Evolutionary conservation across 2,888 invertebrate species (phyloP), one percentile per base, ranked within the genome.

Genomic region (Drosophila paucipuncta): DNA sequence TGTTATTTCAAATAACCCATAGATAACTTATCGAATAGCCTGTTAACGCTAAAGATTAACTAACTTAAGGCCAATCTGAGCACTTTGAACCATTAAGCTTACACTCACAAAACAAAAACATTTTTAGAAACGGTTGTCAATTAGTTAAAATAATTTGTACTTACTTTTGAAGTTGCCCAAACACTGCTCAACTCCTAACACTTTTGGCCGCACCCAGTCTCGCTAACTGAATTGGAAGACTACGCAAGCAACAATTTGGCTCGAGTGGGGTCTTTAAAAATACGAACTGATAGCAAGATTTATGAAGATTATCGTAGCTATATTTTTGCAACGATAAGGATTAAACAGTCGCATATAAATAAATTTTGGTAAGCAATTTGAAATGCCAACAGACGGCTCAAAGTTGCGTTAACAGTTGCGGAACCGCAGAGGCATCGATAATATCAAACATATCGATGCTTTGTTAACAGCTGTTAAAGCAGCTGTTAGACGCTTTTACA

Each of bases 291-390:
- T 88, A 83, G 70, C 70, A 65, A 30, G 55, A 63, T 76, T 78
- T 73, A 28, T 52, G 61, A n/a, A 81, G 85, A 85, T 85, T 90
- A 85, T 75, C 85, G 35, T 16, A 55, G 68, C 37, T 61, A 50
- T 69, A 78, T 75, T 76, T 70, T 60, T 54, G 58, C 35, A 10
- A 67, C 69, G 90, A 88, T 88, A 85, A 73, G 90, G 89, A 82
- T 88, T 85, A 82, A 28, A 57, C 9, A 25, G 2, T n/a, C n/a
- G 18, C 13, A 31, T 5, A 11, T 35, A 16, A 16, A 31, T 22
- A 30, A 22, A 16, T 61, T 13, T 37, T 5, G 1, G 22, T 4
- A 25, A n/a, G 30, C 13, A 54, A 13, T 61, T 78, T 65, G 0
- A 69, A 75, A 35, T 16, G 18, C 28, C 7, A 59, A 25, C 60